Base-by-base conservation (phyloP, 1,140 invertebrate species). In the Myzus persicae region DNA sequence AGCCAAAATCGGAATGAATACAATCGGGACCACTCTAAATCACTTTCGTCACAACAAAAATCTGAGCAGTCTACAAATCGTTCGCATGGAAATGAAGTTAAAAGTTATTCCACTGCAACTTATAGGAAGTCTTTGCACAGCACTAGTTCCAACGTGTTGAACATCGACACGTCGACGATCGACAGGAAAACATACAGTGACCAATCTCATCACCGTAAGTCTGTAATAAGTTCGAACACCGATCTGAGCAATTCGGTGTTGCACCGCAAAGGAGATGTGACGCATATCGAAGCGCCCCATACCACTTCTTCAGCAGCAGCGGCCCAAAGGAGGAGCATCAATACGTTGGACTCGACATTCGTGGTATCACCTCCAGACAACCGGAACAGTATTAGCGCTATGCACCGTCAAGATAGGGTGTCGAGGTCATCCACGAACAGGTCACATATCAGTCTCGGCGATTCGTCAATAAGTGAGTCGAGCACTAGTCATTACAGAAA, bases 311-410 rank as follows among this genome's bases (percentile, higher is more conserved):
- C 97, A n/a, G 97, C 97, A 0, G 97, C 97, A 3, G 97, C 97
- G 36, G 97, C 97, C 94, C 97, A 97, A 94, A 96, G 97, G 48
- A 97, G 97, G 95, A 98, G 97, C 90, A 97, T 98, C 42, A 96
- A 96, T 1, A 98, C 97, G 94, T 95, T 98, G 0, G 96, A 97
- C 38, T 96, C 97, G 4, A 96, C 97, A 94, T 97, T 96, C 94
- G 96, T 97, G 91, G 96, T 96, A 94, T 96, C 96, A 1, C 96
- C 96, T 26, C 96, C 97, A 88, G 96, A 95, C 46, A 97, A 98
- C 94, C 96, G 97, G 94, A 96, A 96, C 94, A 98, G 97, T 94
- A 96, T 98, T 22, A 98, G 97, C 93, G 97, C 97, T 24, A 95
- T 98, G 94, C 97, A 98, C 94, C 96, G 97, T 40, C 94, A 95